These are phyloP conservation scores for Macrotis lagotis DNA, from an alignment of 2,113 vertebrate genomes.

Conservation along the genomic window DNA sequence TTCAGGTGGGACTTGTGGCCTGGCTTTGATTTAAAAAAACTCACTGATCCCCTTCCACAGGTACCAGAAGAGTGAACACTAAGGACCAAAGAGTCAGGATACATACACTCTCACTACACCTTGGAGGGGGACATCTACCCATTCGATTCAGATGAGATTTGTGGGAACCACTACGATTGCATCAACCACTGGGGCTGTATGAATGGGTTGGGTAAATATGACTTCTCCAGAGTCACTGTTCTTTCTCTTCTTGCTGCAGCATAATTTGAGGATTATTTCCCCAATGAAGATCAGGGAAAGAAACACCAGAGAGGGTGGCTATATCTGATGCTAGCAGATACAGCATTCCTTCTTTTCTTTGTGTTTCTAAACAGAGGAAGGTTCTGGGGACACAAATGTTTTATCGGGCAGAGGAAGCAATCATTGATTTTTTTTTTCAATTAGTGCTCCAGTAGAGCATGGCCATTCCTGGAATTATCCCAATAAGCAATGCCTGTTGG, in stretches of 20 bases:
- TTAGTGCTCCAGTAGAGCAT: not conserved
- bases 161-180: not conserved
- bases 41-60: too few species aligned
- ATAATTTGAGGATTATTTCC: not conserved
- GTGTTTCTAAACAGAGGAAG: not conserved
- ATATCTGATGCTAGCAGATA: not conserved
- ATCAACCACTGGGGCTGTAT: not conserved
- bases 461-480: not conserved
- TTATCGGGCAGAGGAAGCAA: not conserved
- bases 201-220: not conserved
- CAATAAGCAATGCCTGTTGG: not conserved
- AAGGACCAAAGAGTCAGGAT: not conserved
- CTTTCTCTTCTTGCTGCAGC: not conserved
- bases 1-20: not conserved
- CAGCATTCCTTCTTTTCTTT: not conserved
- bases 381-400: not conserved
- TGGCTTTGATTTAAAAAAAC: not conserved
- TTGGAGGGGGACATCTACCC: too few species aligned
- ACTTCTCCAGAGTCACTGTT: not conserved
- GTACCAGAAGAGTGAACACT: not conserved
- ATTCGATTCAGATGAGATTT: too few species aligned
- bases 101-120: not conserved
- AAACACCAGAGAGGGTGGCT: not conserved
- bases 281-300: not conserved
- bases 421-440: too few species aligned